These are phyloP conservation scores for Corvus hawaiiensis DNA, from an alignment of 2,113 vertebrate species.

Conservation along the genomic window DNA sequence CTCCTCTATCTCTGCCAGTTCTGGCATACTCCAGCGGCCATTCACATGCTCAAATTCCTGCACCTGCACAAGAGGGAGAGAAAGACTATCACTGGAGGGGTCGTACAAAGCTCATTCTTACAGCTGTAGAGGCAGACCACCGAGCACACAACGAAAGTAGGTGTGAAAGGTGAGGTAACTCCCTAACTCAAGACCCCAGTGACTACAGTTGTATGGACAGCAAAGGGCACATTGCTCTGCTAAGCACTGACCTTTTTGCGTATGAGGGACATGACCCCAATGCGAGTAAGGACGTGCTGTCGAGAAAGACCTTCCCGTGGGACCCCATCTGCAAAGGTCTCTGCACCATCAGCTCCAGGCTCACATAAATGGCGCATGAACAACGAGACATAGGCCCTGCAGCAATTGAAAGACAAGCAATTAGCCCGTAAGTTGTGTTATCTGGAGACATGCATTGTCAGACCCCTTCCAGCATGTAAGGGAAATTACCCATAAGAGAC, in stretches of 20 bases:
- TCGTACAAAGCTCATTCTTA: not conserved
- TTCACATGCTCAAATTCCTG: slow-evolving; percentile 99
- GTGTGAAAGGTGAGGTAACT: not conserved
- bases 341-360: slow-evolving; percentile 94
- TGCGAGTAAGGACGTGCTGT: slow-evolving; percentile 95
- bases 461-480: not conserved
- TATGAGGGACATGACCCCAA: slow-evolving; percentile 98
- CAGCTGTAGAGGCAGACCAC: not conserved
- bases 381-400: slow-evolving; percentile 92
- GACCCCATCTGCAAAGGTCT: slow-evolving; percentile 96
- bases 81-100: not conserved
- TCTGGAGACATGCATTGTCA: not conserved
- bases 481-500: not conserved
- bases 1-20: slow-evolving; percentile 93
- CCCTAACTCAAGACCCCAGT: not conserved
- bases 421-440: not conserved
- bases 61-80: slow-evolving; percentile 70
- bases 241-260: slow-evolving; percentile 86
- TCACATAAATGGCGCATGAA: slow-evolving; percentile 99
- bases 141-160: not conserved
- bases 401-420: not conserved
- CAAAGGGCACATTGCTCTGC: not conserved
- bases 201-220: fast-evolving
- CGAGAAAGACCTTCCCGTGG: slow-evolving; percentile 94
- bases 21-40: slow-evolving; percentile 98